Percentiles rank a stretch among this genome's conserved stretches.
These are phyloP conservation scores for Lonchura striata DNA, from an alignment of 2,113 vertebrate genomes.

Conservation along the genomic window DNA sequence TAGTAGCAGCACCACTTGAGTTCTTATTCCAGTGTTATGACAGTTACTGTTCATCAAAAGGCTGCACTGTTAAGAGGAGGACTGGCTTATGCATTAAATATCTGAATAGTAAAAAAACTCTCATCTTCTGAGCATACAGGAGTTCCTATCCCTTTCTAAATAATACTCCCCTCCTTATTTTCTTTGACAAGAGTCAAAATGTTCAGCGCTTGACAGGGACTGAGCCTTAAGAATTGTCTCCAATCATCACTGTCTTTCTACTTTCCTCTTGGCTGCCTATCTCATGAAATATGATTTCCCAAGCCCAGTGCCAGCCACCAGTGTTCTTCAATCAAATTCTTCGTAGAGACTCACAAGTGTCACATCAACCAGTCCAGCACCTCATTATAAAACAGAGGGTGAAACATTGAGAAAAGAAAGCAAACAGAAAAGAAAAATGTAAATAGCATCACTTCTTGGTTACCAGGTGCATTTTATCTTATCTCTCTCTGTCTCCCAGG, in stretches of 20 bases:
- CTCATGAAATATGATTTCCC: neutral
- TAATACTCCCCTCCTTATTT: neutral
- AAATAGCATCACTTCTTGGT: slow-evolving; percentile 55
- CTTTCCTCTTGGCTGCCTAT: slow-evolving; percentile 31
- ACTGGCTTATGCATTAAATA: slow-evolving; percentile 45
- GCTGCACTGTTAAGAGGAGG: neutral
- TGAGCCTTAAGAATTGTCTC: neutral
- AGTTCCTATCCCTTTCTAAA: neutral
- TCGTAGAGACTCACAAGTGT: neutral
- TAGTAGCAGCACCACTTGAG: neutral
- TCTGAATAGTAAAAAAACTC: neutral
- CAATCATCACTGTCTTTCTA: neutral
- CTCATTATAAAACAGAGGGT: slow-evolving; percentile 51
- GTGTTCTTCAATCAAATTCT: slow-evolving; percentile 23
- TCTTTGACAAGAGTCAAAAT: slow-evolving; percentile 37
- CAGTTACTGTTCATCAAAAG: slow-evolving; percentile 40
- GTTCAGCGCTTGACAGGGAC: neutral
- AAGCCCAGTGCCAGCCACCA: slow-evolving; percentile 18
- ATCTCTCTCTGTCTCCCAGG: slow-evolving; percentile 39
- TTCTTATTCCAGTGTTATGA: slow-evolving; percentile 18
- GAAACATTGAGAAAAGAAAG: slow-evolving; percentile 44
- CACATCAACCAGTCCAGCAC: slow-evolving; percentile 44
- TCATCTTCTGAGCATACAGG: neutral
- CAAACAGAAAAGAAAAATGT: slow-evolving; percentile 60
- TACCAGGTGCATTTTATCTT: slow-evolving; percentile 64